Evolutionary conservation across 2,888 invertebrate species (phyloP), one percentile per base, ranked within the genome.

Genomic region (Eupithecia pulchellata): DNA sequence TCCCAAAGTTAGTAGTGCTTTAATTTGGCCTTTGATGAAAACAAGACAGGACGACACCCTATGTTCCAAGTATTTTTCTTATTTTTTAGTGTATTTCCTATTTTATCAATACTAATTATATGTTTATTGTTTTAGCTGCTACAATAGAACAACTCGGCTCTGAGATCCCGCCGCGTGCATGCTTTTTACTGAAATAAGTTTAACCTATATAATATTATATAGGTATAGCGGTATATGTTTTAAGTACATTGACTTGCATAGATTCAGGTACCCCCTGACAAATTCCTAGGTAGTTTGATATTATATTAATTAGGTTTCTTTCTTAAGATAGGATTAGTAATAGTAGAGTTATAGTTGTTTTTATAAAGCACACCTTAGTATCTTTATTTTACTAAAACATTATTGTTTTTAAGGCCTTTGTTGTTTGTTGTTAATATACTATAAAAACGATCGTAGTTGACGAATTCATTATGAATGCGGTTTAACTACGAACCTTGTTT

Each of bases 81-180:
- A 3, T 39, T 34, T 14, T 13, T 34, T 52, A 32, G 61, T 36
- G 32, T 20, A 34, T 36, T 34, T 61, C 20, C 20, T 14, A 2
- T 25, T 14, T 9, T 30, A 34, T 25, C 8, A 25, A 61, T 61
- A 61, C 64, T 72, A 72, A 72, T 68, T 30, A 80, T 78, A 77
- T 81, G 79, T 86, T 85, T 83, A 85, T 92, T 92, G 92, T 93
- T 94, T 91, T 96, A 97, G 97, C 95, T 97, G 97, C 95, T 97
- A 97, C 96, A 97, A 97, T 95, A 96, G 97, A 95, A 97, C 97
- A 82, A 97, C 97, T 86, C 96, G 96, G 88, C 96, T 96, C 91
- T 96, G 96, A 96, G 87, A 90, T 80, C 86, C 85, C 82, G 86
- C 85, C 84, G 82, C 88, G 86, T 87, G 92, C 92, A 92, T 92